Evolutionary conservation across 2,888 invertebrate species (phyloP).

Genomic region (Hirtodrosophila confusa): DNA sequence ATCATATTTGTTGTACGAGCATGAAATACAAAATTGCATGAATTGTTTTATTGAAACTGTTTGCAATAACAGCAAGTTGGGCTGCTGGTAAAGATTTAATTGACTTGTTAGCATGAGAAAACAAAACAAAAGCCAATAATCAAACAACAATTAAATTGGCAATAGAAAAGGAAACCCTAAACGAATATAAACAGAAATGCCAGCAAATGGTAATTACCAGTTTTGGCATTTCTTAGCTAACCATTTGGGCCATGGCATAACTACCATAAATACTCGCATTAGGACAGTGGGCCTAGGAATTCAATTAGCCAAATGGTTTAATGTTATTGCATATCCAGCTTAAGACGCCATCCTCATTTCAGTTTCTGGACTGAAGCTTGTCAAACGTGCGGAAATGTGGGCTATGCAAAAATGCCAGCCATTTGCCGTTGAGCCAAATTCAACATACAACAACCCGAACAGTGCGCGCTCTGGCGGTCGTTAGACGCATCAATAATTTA

Average conservation of each 20-base stretch:
- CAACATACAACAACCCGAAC: slow-evolving; percentile 1
- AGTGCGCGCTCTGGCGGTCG: slow-evolving; percentile 4
- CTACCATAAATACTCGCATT: slow-evolving; percentile 24
- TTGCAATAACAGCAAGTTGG: background rate
- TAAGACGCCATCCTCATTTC: slow-evolving; percentile 9
- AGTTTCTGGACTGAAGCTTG: slow-evolving; percentile 22
- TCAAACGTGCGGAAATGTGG: slow-evolving; percentile 33
- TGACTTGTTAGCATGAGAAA: background rate
- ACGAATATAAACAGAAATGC: background rate
- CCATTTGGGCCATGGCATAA: slow-evolving; percentile 5
- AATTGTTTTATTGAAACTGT: background rate
- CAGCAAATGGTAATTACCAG: slow-evolving; percentile 10
- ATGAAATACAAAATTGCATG: background rate
- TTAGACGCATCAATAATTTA: slow-evolving; percentile 44
- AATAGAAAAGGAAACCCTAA: background rate
- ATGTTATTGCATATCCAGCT: slow-evolving; percentile 20
- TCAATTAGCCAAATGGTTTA: slow-evolving; percentile 71
- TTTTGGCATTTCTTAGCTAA: slow-evolving; percentile 19
- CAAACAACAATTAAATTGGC: slow-evolving; percentile 1
- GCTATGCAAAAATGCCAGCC: slow-evolving; percentile 39
- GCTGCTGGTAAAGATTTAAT: background rate
- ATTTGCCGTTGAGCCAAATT: slow-evolving; percentile 23
- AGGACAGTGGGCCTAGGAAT: slow-evolving; percentile 42
- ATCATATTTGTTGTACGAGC: background rate
- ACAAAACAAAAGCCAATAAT: background rate